Evolutionary conservation across 2,113 vertebrate genomes (phyloP).

Genomic region (Passer domesticus): DNA sequence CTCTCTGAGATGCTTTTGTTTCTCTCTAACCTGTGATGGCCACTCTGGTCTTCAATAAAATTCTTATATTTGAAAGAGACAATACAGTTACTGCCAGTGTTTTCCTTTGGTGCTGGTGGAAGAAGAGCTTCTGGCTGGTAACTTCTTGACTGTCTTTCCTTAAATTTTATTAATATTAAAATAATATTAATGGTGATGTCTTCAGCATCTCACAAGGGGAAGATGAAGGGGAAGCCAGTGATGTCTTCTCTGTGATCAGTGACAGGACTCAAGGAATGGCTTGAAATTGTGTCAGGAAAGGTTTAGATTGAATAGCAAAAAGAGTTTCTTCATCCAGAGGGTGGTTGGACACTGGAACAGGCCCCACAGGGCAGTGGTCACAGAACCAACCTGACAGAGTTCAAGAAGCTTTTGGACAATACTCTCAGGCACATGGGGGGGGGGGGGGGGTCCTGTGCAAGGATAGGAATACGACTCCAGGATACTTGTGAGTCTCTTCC

Average conservation of each 20-base stretch:
- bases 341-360: not conserved
- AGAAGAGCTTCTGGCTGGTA: not conserved
- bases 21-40: not conserved
- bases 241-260: not conserved
- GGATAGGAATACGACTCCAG: not conserved
- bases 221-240: not conserved
- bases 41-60: not conserved
- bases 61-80: not conserved
- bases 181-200: not conserved
- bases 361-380: too few relatives aligned
- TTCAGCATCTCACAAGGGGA: not conserved
- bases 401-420: not conserved
- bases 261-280: fast-evolving
- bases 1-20: not conserved
- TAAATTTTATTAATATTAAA: not conserved
- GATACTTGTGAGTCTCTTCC: not conserved
- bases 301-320: not conserved
- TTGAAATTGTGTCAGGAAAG: not conserved
- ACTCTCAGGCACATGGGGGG: not conserved
- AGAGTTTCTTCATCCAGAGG: not conserved
- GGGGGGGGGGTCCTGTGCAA: not conserved
- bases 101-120: not conserved
- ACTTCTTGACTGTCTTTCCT: not conserved
- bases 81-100: not conserved
- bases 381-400: not conserved